phyloP scores from a whole-genome alignment of 2,888 invertebrate genomes.

The Pollenia angustigena region DNA sequence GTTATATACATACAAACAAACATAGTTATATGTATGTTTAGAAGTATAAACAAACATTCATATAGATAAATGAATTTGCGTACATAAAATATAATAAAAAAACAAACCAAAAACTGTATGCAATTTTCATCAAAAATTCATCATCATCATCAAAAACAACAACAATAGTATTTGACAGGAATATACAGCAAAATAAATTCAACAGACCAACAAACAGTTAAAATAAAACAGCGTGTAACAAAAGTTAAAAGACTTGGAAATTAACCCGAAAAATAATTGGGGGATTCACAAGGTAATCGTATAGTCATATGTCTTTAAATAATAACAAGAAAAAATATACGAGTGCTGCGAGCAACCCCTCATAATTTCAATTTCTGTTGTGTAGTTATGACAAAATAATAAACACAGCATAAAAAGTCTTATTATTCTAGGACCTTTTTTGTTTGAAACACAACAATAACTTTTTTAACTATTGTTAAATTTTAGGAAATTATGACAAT shows the following conservation, averaged over 20 bases:
- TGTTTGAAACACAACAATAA: too few relatives aligned
- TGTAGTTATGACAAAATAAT: too few relatives aligned
- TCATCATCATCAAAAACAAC: constrained; percentile 19
- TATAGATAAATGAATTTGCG: neutral
- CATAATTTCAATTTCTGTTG: too few relatives aligned
- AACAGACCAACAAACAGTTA: neutral
- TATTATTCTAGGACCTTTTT: too few relatives aligned
- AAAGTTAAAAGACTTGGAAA: neutral
- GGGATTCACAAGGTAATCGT: too few relatives aligned
- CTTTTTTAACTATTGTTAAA: too few relatives aligned
- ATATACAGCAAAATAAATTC: constrained; percentile 2
- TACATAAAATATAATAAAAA: constrained; percentile 14
- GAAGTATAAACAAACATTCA: neutral
- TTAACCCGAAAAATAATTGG: neutral
- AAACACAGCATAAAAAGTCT: too few relatives aligned
- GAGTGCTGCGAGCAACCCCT: too few relatives aligned
- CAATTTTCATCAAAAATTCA: constrained; percentile 66
- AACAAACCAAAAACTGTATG: constrained; percentile 41
- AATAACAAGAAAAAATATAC: too few relatives aligned
- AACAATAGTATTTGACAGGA: constrained; percentile 46
- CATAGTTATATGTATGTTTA: neutral
- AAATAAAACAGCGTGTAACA: neutral
- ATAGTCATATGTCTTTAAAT: too few relatives aligned
- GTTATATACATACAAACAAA: neutral
- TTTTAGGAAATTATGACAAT: too few relatives aligned